These are phyloP conservation scores for Lamellibrachia luymesi DNA, from an alignment of 1,140 invertebrate species.

Conservation along the genomic window DNA sequence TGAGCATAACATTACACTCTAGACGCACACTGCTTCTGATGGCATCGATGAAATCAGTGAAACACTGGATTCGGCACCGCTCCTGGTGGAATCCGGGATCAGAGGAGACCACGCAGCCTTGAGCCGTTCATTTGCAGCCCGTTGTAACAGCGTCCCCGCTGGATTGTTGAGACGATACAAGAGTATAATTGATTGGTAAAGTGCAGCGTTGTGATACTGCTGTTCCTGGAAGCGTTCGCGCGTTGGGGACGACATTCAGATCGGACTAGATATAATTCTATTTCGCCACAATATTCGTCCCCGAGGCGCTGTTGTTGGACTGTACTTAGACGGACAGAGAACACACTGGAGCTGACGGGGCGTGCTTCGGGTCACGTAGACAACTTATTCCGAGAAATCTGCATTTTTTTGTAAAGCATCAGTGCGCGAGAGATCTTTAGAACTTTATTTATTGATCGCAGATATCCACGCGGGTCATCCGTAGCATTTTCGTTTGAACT, in stretches of 20 bases:
- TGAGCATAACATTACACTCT: too few species aligned
- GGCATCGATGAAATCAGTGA: neutral
- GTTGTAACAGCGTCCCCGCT: neutral
- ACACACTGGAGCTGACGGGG: neutral
- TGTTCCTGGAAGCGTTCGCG: neutral
- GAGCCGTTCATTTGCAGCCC: neutral
- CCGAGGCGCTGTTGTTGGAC: neutral
- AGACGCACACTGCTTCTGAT: neutral
- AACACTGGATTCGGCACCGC: neutral
- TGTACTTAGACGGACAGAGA: neutral
- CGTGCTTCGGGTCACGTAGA: neutral
- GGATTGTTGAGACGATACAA: neutral
- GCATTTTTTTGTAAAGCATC: neutral
- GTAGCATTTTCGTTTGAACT: neutral
- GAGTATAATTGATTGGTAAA: constrained; percentile 3
- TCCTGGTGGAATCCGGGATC: neutral
- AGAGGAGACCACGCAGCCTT: neutral
- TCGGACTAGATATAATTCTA: neutral
- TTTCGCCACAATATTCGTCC: neutral
- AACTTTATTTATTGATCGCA: neutral
- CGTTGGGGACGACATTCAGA: neutral
- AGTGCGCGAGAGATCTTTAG: neutral
- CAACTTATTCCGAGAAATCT: neutral
- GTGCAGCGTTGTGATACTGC: neutral
- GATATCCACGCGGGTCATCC: neutral